Conservation (phyloP, 1,140 invertebrate genomes). For the Rhyacophila brunnea region DNA sequence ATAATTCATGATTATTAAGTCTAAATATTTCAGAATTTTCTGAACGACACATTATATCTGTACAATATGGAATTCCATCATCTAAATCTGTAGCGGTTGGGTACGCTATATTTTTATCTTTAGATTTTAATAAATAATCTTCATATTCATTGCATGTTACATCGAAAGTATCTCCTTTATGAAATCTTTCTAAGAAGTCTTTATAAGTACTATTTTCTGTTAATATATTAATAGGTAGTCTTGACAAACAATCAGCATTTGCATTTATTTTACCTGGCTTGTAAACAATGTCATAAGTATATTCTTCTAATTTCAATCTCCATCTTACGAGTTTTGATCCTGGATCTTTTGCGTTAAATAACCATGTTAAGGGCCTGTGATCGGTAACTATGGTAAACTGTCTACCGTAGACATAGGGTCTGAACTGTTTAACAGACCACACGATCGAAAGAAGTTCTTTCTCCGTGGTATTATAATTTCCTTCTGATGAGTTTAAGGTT, state of each 20-base stretch:
- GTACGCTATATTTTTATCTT: constrained; percentile 10
- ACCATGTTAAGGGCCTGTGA: too few relatives aligned
- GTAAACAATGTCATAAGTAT: constrained; percentile 47
- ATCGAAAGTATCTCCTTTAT: neutral
- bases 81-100: constrained; percentile 8
- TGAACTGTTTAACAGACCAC: constrained; percentile 47
- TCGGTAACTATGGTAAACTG: too few relatives aligned
- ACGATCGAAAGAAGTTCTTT: constrained; percentile 56
- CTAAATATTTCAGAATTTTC: too few relatives aligned
- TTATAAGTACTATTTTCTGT: too few relatives aligned
- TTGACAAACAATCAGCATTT: too few relatives aligned
- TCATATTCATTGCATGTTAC: constrained; percentile 12
- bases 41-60: too few relatives aligned
- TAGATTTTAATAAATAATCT: constrained; percentile 5
- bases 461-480: constrained; percentile 45
- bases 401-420: constrained; percentile 50
- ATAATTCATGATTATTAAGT: neutral
- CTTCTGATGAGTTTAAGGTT: constrained; percentile 44
- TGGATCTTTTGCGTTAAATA: constrained; percentile 47
- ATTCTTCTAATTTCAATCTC: too few relatives aligned
- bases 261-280: constrained; percentile 43
- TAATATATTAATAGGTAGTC: neutral
- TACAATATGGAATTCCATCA: constrained; percentile 12
- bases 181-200: constrained; percentile 3
- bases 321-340: constrained; percentile 47